These are phyloP conservation scores for Thomomys bottae DNA, from an alignment of 2,113 vertebrate species.

Conservation along the genomic window DNA sequence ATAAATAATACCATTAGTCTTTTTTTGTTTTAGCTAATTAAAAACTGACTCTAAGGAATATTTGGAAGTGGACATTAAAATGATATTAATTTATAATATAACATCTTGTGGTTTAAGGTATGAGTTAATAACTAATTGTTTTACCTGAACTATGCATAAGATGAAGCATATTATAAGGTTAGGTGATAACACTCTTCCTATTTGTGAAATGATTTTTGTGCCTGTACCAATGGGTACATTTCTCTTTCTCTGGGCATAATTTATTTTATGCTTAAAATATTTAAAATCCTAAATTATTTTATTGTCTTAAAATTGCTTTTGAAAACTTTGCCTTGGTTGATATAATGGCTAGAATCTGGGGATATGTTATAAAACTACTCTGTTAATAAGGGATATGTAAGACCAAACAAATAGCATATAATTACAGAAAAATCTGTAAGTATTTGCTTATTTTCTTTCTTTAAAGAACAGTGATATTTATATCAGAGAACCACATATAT, in stretches of 20 bases:
- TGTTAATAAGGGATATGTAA: background rate
- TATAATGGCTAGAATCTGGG: background rate
- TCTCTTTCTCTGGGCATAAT: background rate
- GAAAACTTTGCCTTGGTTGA: background rate
- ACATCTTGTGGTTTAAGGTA: background rate
- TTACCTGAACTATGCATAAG: background rate
- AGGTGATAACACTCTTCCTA: slow-evolving; percentile 21
- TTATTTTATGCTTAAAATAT: slow-evolving; percentile 48
- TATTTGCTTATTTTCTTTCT: background rate
- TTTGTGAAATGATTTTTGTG: slow-evolving; percentile 29
- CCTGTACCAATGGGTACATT: background rate
- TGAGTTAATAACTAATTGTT: slow-evolving; percentile 7
- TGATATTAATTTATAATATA: background rate
- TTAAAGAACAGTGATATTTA: slow-evolving; percentile 31
- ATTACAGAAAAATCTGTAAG: slow-evolving; percentile 6
- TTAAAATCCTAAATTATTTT: slow-evolving; percentile 30
- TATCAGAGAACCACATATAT: background rate
- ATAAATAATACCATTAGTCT: background rate
- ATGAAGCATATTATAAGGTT: background rate
- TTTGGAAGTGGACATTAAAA: slow-evolving; percentile 40
- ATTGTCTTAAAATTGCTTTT: background rate
- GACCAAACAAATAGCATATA: slow-evolving; percentile 27
- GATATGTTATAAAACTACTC: slow-evolving; percentile 33
- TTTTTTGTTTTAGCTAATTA: slow-evolving; percentile 37
- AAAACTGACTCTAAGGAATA: slow-evolving; percentile 12